These are phyloP conservation scores for Drosophila sordidula DNA, from an alignment of 2,888 invertebrate species.

Conservation along the genomic window DNA sequence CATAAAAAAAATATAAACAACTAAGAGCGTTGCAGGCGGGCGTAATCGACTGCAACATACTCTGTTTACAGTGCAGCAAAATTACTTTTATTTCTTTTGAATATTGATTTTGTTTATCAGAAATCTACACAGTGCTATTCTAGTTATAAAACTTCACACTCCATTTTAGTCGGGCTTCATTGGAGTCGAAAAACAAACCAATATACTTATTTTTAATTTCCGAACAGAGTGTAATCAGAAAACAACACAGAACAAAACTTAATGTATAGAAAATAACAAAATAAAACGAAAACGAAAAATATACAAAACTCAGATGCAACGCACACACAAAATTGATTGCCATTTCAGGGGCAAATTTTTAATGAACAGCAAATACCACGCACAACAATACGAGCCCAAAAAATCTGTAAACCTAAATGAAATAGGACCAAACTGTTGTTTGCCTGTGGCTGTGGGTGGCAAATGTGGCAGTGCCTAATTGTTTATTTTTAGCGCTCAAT, in stretches of 20 bases:
- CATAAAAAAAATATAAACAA: slow-evolving; percentile 18
- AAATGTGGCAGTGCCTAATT: slow-evolving; percentile 28
- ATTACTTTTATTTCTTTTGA: no score
- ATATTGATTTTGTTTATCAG: no score
- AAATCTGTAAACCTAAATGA: slow-evolving; percentile 6
- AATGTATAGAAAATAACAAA: slow-evolving; percentile 19
- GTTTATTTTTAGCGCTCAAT: slow-evolving; percentile 37
- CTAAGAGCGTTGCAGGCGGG: neutral
- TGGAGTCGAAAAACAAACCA: no score
- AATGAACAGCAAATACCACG: slow-evolving; percentile 66
- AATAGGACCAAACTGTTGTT: slow-evolving; percentile 10
- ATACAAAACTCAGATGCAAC: neutral
- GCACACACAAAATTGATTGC: slow-evolving; percentile 63
- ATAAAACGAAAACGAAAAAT: slow-evolving; percentile 8
- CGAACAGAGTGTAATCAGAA: neutral
- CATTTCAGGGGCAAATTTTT: slow-evolving; percentile 73
- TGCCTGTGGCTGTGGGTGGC: neutral
- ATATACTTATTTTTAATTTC: no score
- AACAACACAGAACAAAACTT: slow-evolving; percentile 6
- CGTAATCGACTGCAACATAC: neutral
- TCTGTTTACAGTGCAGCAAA: neutral
- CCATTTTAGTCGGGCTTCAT: no score
- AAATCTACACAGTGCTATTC: no score
- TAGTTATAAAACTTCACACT: no score
- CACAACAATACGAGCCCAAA: slow-evolving; percentile 4